Evolutionary conservation across 2,113 vertebrate genomes (phyloP).

Genomic region (Vulpes ferrilata): DNA sequence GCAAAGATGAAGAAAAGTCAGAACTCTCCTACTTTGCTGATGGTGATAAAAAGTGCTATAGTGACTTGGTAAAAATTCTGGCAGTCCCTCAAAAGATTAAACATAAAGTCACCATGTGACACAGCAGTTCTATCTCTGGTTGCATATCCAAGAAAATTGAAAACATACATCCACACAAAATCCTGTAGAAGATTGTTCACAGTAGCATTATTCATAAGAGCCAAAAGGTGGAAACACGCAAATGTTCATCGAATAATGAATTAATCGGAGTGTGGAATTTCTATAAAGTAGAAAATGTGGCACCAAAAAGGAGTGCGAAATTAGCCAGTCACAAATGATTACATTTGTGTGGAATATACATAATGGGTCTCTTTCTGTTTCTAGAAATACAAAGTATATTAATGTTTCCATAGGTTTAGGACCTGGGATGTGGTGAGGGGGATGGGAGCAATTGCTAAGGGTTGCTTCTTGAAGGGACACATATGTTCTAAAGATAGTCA

Average conservation of each 20-base stretch:
- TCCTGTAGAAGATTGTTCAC: neutral
- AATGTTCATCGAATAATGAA: neutral
- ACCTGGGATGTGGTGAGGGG: neutral
- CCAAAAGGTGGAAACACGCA: neutral
- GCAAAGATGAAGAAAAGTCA: neutral
- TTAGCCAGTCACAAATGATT: neutral
- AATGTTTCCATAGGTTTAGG: neutral
- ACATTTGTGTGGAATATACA: neutral
- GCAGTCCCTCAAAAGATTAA: neutral
- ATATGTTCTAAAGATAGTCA: neutral
- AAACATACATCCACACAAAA: neutral
- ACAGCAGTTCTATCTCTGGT: neutral
- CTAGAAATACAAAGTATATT: neutral
- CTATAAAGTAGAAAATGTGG: neutral
- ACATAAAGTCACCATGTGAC: neutral
- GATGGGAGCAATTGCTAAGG: accelerated
- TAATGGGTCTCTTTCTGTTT: neutral
- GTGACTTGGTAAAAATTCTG: neutral
- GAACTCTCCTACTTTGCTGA: neutral
- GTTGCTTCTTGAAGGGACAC: neutral
- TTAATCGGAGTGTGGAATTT: too few relatives aligned
- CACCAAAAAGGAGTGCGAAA: neutral
- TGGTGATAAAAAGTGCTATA: neutral
- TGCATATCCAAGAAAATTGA: neutral
- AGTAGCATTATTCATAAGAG: neutral